Conservation (phyloP, 2,113 vertebrate species). For the Apus apus region DNA sequence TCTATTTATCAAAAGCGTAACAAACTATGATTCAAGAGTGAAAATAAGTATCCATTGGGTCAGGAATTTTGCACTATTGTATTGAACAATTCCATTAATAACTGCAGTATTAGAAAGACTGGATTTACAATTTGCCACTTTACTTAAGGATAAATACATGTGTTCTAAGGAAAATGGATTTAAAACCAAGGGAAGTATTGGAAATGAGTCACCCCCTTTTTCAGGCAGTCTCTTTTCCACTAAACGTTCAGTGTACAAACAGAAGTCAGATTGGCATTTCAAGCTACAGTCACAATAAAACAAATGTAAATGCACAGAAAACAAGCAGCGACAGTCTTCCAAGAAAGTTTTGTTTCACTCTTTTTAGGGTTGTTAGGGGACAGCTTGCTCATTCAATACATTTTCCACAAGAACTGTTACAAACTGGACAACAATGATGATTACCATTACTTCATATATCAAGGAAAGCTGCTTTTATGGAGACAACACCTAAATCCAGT, state of each 20-base stretch:
- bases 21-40: not conserved
- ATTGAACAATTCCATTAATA: not conserved
- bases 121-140: not conserved
- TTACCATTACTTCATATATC: not conserved
- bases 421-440: not conserved
- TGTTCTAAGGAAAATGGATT: not conserved
- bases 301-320: not conserved
- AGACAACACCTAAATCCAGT: not conserved
- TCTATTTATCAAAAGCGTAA: not conserved
- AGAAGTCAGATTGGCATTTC: not conserved
- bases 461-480: not conserved
- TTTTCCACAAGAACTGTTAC: not conserved
- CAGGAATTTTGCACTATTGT: not conserved
- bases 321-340: not conserved
- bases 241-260: not conserved
- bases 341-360: not conserved
- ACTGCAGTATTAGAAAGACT: not conserved
- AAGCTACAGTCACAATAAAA: not conserved
- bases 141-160: not conserved
- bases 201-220: not conserved
- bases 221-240: not conserved
- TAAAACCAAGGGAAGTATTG: not conserved
- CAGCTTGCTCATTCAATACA: not conserved
- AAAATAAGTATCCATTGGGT: not conserved
- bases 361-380: not conserved